These are phyloP conservation scores for Enteromius viviparus DNA, from an alignment of 2,797 vertebrate genomes.

Conservation along the genomic window DNA sequence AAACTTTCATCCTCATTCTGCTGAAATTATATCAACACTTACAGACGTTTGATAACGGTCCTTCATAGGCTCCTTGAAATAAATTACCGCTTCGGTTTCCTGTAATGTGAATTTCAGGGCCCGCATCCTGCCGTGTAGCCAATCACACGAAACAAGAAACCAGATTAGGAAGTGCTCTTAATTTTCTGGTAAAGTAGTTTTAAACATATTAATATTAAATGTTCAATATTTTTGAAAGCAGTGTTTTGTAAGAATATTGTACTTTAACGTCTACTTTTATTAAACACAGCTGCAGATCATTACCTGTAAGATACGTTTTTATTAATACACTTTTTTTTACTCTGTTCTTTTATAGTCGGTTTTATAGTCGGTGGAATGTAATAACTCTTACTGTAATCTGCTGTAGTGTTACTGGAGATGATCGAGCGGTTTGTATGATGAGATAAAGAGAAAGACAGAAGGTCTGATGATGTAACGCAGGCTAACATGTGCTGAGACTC, in stretches of 20 bases:
- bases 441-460: neutral
- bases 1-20: neutral
- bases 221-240: neutral
- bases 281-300: too few relatives aligned
- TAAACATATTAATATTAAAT: neutral
- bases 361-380: neutral
- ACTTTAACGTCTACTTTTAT: too few relatives aligned
- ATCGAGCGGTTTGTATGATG: neutral
- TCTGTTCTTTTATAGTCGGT: too few relatives aligned
- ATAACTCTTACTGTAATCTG: neutral
- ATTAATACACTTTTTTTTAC: neutral
- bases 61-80: neutral
- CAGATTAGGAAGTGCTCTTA: conserved; percentile 6
- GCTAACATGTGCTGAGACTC: neutral
- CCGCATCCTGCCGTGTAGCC: neutral
- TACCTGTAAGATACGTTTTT: neutral
- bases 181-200: neutral
- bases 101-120: neutral
- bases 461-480: neutral
- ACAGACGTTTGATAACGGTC: neutral
- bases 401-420: neutral
- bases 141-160: conserved; percentile 18
- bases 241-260: neutral
- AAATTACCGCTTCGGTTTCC: neutral
- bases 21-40: neutral